phyloP scores from a whole-genome alignment of 2,797 vertebrate species.

The Micropoecilia bifurca region DNA sequence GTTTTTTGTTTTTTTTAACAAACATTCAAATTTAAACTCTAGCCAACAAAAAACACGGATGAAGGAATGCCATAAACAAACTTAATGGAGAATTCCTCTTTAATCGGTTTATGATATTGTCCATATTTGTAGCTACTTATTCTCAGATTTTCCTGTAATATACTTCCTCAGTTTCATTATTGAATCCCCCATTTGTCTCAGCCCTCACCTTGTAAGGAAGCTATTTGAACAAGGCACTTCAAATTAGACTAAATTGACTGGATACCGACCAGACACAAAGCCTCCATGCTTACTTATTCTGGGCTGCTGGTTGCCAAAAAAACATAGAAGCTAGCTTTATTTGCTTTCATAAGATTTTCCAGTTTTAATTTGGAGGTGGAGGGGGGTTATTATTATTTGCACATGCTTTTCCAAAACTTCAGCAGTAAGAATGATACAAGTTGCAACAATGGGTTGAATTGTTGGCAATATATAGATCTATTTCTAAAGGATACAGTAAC shows the following conservation, averaged over 20 bases:
- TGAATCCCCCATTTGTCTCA: slow-evolving; percentile 9
- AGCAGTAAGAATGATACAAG: slow-evolving; percentile 47
- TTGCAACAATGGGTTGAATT: neutral
- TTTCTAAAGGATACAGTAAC: neutral
- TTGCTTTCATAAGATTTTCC: slow-evolving; percentile 26
- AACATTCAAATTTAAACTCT: slow-evolving; percentile 18
- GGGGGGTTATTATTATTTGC: neutral
- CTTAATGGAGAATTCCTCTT: slow-evolving; percentile 11
- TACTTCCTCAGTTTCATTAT: neutral
- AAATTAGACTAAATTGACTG: neutral
- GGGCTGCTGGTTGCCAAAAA: neutral
- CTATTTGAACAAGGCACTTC: slow-evolving; percentile 8
- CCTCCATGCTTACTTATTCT: slow-evolving; percentile 11
- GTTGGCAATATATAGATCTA: neutral
- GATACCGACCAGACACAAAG: neutral
- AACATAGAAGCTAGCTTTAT: slow-evolving; percentile 30
- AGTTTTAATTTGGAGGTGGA: slow-evolving; percentile 5
- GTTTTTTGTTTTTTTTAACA: neutral
- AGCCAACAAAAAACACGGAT: slow-evolving; percentile 21
- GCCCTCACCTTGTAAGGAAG: neutral
- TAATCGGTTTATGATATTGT: slow-evolving; percentile 16
- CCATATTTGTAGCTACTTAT: slow-evolving; percentile 3
- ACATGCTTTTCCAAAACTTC: slow-evolving; percentile 45
- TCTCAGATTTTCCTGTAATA: slow-evolving; percentile 12
- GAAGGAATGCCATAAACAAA: slow-evolving; percentile 41